phyloP scores from a whole-genome alignment of 1,140 invertebrate genomes.

The Platyura marginata region DNA sequence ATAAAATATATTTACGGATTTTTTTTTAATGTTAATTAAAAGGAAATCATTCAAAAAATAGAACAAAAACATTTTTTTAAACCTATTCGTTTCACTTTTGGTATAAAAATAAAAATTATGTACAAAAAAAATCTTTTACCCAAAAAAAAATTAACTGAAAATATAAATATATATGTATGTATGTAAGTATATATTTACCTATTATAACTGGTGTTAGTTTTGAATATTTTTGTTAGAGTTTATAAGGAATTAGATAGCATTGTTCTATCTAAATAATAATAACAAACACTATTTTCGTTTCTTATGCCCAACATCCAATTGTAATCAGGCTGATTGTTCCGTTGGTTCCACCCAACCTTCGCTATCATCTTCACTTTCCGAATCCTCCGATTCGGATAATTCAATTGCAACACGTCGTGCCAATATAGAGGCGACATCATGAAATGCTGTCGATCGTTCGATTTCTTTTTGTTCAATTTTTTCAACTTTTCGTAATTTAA shows the following conservation, averaged over 20 bases:
- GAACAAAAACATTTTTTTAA: too few species aligned
- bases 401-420: slow-evolving; percentile 86
- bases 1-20: too few species aligned
- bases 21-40: too few species aligned
- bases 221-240: not conserved
- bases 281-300: too few species aligned
- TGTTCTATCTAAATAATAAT: not conserved
- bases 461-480: slow-evolving; percentile 68
- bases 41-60: too few species aligned
- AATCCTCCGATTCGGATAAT: slow-evolving; percentile 83
- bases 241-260: not conserved
- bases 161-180: not conserved
- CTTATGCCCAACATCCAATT: not conserved
- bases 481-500: slow-evolving; percentile 83
- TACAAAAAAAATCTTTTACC: too few species aligned
- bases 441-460: slow-evolving; percentile 48
- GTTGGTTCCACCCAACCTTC: slow-evolving; percentile 29
- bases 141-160: not conserved
- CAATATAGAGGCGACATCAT: slow-evolving; percentile 90
- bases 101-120: too few species aligned
- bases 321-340: slow-evolving; percentile 31
- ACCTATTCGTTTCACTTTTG: not conserved
- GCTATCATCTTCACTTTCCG: slow-evolving; percentile 34
- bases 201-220: not conserved
- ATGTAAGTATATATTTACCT: not conserved